Base-by-base conservation (phyloP, 2,797 vertebrate species). In the Hipposideros larvatus region DNA sequence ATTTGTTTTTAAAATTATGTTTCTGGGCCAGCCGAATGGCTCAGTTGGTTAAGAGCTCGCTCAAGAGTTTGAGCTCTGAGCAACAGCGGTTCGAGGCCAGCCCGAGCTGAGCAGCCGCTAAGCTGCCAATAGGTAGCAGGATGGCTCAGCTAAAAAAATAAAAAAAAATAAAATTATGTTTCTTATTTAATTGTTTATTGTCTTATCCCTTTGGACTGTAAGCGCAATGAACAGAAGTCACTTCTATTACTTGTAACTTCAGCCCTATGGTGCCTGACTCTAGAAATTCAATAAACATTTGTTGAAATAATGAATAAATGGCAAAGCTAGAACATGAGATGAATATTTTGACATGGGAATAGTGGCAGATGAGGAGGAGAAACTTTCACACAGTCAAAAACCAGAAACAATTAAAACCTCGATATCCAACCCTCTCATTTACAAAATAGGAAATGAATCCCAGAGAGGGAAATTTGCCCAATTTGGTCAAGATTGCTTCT, bases 291-390 rank as follows among this genome's bases (percentile, higher is more conserved):
- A 21, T 71, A 93, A 89, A 73, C n/a, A 46, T 79, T 80, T 78
- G 61, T 94, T 59, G 63, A 79, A 86, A 34, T 74, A 95, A 78
- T 78, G 84, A 24, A 66, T 80, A 59, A 91, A 55, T 85, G 87
- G 46, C 31, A 85, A 90, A 78, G 28, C 51, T 53, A 28, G 18
- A 11, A 61, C 41, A 66, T 90, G 73, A 94, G 37, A 46, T 75
- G 46, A 89, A 43, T 57, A 48, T 74, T 90, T 80, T 88, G 51
- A 28, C 55, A 14, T 57, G 59, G 43, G 18, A 70, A 51, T 53
- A 79, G 71, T 93, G 34, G 7, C 48, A 77, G 14, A 22, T 82
- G 63, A 91, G 19, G 26, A 41, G 43, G 24, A 83, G 22, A 92
- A 95, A 79, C n/a, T 68, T 41, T 46, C 68, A 75, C 61, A 82